These are phyloP conservation scores for silkworm (Bombyx mori) DNA, from an alignment of 1,140 invertebrate genomes.

Conservation along the genomic window ASM3026992v2 NC_085117.1:10230001-10230500, in stretches of 20 bases:
- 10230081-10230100: conserved; percentile 54
- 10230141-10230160: conserved; percentile 48
- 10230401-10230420: not conserved
- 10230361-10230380: conserved; percentile 60
- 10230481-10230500: conserved; percentile 56
- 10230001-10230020: not conserved
- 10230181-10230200: conserved; percentile 39
- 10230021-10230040: not conserved
- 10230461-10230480: conserved; percentile 55
- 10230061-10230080: conserved; percentile 15
- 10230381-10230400: conserved; percentile 33
- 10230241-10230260: conserved; percentile 21
- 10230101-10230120: conserved; percentile 49
- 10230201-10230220: not conserved
- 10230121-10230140: conserved; percentile 48
- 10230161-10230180: conserved; percentile 55
- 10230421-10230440: not conserved
- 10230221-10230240: no score
- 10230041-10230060: not conserved
- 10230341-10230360: conserved; percentile 63
- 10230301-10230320: conserved; percentile 66
- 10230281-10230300: conserved; percentile 56
- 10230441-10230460: conserved; percentile 26
- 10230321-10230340: conserved; percentile 59
- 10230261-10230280: conserved; percentile 59